A percentile compares a stretch with the other conserved stretches of the same genome.
Evolutionary conservation across 2,888 invertebrate species (phyloP).

Genomic region (Leucoma salicis): DNA sequence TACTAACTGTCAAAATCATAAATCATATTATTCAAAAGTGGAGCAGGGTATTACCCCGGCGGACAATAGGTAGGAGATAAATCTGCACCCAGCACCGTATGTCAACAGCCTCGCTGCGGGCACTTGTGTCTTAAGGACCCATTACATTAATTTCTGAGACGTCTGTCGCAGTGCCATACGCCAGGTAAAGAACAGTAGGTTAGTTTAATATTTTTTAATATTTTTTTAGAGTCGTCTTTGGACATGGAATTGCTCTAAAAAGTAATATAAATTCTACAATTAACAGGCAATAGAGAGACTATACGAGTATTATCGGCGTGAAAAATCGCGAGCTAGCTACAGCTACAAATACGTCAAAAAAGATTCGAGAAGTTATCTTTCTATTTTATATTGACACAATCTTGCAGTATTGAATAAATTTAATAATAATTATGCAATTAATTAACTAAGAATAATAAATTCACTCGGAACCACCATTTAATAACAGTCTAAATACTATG

Average conservation of each 20-base stretch:
- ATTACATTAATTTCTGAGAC: constrained; percentile 62
- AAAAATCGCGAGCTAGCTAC: too few species aligned
- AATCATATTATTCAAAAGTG: constrained; percentile 23
- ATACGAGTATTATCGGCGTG: too few species aligned
- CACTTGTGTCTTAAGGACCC: constrained; percentile 51
- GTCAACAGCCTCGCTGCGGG: constrained; percentile 34
- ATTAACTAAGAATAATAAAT: too few species aligned
- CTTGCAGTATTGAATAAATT: too few species aligned
- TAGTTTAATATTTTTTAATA: not conserved
- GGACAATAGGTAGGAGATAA: constrained; percentile 36
- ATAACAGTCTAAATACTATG: too few species aligned
- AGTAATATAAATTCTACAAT: not conserved
- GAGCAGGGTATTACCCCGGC: constrained; percentile 13
- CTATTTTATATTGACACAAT: too few species aligned
- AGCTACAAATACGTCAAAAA: too few species aligned
- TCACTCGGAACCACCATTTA: too few species aligned
- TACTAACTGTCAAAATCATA: constrained; percentile 17
- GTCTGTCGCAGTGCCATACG: constrained; percentile 45
- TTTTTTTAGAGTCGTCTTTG: not conserved
- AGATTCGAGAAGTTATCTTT: too few species aligned
- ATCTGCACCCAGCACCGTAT: constrained; percentile 41
- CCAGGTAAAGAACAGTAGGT: constrained; percentile 4
- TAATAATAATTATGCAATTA: too few species aligned
- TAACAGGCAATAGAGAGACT: not conserved
- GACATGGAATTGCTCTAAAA: too few species aligned